Conservation (phyloP, 2,888 invertebrate genomes). For the Luperina testacea region DNA sequence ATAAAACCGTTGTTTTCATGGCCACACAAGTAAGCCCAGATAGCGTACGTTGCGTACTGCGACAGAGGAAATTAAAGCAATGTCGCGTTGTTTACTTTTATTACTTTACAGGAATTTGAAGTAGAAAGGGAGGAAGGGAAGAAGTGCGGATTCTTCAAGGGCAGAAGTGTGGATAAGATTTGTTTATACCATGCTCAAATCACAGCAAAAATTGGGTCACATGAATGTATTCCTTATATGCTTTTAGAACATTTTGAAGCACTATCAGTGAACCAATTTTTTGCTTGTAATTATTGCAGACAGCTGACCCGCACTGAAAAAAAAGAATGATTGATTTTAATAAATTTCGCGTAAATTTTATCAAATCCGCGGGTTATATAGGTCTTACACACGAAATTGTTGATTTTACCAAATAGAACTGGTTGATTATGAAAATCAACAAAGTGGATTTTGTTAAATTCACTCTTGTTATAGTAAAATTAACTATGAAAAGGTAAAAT, state of each 20-base stretch:
- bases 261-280: not conserved
- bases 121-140: slow-evolving; percentile 32
- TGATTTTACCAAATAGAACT: too few species aligned
- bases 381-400: too few species aligned
- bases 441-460: too few species aligned
- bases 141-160: slow-evolving; percentile 15
- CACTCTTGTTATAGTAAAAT: too few species aligned
- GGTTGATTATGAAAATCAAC: too few species aligned
- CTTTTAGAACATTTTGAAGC: not conserved
- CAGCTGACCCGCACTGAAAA: not conserved
- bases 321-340: too few species aligned
- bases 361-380: too few species aligned
- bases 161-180: slow-evolving; percentile 33
- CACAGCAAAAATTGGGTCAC: not conserved
- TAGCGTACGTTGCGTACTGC: slow-evolving; percentile 72
- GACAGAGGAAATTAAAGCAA: slow-evolving; percentile 75
- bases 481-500: too few species aligned
- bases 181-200: slow-evolving; percentile 16
- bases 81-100: slow-evolving; percentile 75
- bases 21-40: slow-evolving; percentile 54
- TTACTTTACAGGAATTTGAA: slow-evolving; percentile 70
- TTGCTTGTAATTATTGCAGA: not conserved
- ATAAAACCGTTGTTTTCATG: slow-evolving; percentile 14
- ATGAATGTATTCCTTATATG: not conserved
- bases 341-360: too few species aligned